These are phyloP conservation scores for Gobiocypris rarus DNA, from an alignment of 2,113 vertebrate genomes.

Conservation along the genomic window DNA sequence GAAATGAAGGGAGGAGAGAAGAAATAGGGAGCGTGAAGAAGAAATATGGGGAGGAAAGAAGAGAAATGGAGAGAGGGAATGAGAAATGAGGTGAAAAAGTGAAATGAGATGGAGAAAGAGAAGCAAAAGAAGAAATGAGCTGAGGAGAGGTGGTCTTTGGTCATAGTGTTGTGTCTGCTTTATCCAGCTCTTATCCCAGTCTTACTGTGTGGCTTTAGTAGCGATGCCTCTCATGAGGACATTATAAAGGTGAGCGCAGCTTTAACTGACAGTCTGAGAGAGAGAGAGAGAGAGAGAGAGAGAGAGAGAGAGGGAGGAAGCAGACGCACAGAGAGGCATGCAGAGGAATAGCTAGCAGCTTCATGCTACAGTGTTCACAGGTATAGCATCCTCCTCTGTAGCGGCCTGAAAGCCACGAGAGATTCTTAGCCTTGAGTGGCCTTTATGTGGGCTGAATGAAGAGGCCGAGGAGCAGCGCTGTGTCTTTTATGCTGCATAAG, in stretches of 20 bases:
- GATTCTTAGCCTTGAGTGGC: conserved; percentile 48
- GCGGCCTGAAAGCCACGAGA: conserved; percentile 29
- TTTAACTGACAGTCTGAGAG: not conserved
- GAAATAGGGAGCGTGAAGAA: not conserved
- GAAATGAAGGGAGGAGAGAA: not conserved
- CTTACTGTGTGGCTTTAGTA: conserved; percentile 5
- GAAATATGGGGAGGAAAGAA: not conserved
- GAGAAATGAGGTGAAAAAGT: not conserved
- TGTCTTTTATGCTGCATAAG: conserved; percentile 37
- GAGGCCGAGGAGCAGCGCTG: conserved; percentile 30
- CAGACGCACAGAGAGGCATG: not conserved
- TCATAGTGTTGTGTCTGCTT: not conserved
- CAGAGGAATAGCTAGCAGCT: conserved; percentile 18
- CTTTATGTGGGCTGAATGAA: conserved; percentile 44
- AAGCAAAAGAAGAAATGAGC: not conserved
- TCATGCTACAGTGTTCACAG: conserved; percentile 33
- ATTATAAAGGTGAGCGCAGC: not conserved
- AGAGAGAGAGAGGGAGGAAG: not conserved
- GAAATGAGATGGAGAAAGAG: not conserved
- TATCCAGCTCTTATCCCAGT: conserved; percentile 16
- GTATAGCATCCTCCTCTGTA: conserved; percentile 14
- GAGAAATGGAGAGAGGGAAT: not conserved
- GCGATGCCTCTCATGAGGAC: conserved; percentile 17
- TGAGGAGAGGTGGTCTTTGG: not conserved
- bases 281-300: not conserved